A percentile compares a stretch with the other conserved stretches of the same genome.
phyloP scores from a whole-genome alignment of 2,797 vertebrate species.

The Oreochromis grahami region DNA sequence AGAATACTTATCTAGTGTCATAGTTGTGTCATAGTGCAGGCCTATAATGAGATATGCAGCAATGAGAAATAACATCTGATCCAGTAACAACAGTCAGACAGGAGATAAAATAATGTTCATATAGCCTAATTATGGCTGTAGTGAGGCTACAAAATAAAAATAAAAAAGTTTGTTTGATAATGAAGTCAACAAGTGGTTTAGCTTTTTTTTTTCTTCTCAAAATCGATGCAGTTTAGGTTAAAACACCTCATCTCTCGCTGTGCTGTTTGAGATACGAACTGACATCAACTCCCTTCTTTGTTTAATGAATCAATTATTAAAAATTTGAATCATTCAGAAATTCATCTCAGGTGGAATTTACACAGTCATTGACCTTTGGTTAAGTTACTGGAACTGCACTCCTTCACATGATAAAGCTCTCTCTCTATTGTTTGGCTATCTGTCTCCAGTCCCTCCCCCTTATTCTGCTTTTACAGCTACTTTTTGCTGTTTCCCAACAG shows the following conservation, averaged over 20 bases:
- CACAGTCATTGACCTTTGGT: constrained; percentile 20
- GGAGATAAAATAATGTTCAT: neutral
- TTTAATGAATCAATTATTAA: neutral
- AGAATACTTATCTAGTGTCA: neutral
- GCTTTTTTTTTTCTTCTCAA: accelerated
- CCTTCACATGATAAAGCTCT: constrained; percentile 16
- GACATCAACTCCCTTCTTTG: neutral
- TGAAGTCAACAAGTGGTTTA: neutral
- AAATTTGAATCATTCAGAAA: neutral
- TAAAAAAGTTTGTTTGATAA: neutral
- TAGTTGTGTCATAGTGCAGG: neutral
- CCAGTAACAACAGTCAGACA: neutral
- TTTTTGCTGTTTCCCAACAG: constrained; percentile 5
- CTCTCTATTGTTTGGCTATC: neutral
- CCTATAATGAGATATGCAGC: neutral
- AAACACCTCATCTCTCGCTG: neutral
- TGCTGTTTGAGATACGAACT: neutral
- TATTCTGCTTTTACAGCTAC: neutral
- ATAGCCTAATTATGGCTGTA: neutral
- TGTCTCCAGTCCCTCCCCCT: neutral
- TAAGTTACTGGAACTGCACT: neutral
- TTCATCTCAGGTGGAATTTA: neutral
- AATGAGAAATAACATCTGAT: neutral
- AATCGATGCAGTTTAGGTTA: neutral
- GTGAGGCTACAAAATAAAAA: neutral